Percentiles rank a stretch among this genome's conserved stretches.
Evolutionary conservation across 2,888 invertebrate genomes (phyloP).

Genomic region (Mesoligia furuncula): DNA sequence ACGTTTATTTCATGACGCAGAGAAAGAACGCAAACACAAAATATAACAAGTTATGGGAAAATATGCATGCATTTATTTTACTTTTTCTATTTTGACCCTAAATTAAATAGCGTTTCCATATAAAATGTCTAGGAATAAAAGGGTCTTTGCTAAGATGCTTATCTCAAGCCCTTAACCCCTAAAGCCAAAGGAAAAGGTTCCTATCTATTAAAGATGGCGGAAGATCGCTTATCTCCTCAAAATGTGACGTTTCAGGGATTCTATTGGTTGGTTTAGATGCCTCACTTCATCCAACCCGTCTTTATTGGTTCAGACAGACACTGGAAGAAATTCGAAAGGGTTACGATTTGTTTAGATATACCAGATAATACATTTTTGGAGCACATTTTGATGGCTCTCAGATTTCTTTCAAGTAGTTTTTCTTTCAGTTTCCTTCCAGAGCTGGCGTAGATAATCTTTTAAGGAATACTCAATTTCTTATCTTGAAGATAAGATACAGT

Average conservation of each 20-base stretch:
- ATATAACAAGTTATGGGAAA: neutral
- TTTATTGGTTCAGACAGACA: slow-evolving; percentile 42
- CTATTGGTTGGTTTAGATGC: slow-evolving; percentile 44
- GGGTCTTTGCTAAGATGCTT: slow-evolving; percentile 33
- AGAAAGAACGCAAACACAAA: neutral
- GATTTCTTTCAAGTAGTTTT: neutral
- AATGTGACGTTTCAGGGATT: slow-evolving; percentile 43
- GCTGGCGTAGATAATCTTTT: neutral
- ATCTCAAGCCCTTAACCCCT: slow-evolving; percentile 32
- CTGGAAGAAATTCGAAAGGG: slow-evolving; percentile 26
- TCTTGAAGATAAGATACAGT: slow-evolving; percentile 8
- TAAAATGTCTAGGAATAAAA: slow-evolving; percentile 38
- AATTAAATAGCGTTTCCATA: slow-evolving; percentile 21
- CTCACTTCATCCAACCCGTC: slow-evolving; percentile 37
- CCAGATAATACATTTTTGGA: neutral
- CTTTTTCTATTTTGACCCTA: neutral
- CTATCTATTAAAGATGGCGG: slow-evolving; percentile 48
- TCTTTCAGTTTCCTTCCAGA: neutral
- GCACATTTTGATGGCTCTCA: neutral
- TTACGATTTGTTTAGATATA: slow-evolving; percentile 28
- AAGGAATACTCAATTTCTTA: neutral
- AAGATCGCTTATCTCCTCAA: slow-evolving; percentile 50
- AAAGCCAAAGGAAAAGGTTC: slow-evolving; percentile 36
- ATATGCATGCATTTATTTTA: slow-evolving; percentile 2
- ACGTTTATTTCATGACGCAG: neutral